Conservation (phyloP, 2,888 invertebrate genomes). For the Lepidocyrtinus sp. region DNA sequence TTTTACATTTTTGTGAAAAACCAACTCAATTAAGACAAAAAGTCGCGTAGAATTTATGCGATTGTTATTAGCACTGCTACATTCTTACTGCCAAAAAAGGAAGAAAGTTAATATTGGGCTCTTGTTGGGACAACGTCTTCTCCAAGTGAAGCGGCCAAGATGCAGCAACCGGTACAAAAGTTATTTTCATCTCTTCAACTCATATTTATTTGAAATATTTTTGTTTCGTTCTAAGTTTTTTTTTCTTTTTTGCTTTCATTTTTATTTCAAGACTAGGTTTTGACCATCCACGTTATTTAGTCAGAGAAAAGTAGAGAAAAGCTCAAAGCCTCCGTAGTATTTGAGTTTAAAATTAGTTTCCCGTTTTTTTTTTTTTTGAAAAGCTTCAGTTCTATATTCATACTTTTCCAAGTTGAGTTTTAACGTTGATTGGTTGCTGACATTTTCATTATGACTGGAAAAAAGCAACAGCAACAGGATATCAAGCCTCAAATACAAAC, state of each 20-base stretch:
- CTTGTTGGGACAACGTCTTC: neutral
- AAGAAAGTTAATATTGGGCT: slow-evolving; percentile 33
- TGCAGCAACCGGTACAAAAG: slow-evolving; percentile 56
- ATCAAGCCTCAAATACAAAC: slow-evolving; percentile 45
- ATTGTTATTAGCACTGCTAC: neutral
- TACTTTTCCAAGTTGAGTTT: neutral
- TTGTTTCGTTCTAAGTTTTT: slow-evolving; percentile 2
- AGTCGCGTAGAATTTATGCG: neutral
- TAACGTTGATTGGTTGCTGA: slow-evolving; percentile 36
- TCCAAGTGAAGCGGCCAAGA: slow-evolving; percentile 30
- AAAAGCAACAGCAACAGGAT: slow-evolving; percentile 43
- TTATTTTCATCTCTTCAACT: slow-evolving; percentile 20
- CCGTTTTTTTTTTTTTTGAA: neutral
- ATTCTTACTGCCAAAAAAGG: slow-evolving; percentile 37
- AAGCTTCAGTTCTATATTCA: neutral
- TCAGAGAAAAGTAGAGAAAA: slow-evolving; percentile 8
- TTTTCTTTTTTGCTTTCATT: slow-evolving; percentile 27
- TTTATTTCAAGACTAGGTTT: neutral
- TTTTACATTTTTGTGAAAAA: neutral
- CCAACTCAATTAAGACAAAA: slow-evolving; percentile 8
- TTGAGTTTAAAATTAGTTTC: neutral
- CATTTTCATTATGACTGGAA: slow-evolving; percentile 52
- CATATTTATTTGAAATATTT: slow-evolving; percentile 19
- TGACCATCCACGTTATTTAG: neutral
- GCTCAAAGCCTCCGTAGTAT: too few relatives aligned